Base-by-base conservation (phyloP, 2,113 vertebrate genomes). In the Haliaeetus leucogaster region DNA sequence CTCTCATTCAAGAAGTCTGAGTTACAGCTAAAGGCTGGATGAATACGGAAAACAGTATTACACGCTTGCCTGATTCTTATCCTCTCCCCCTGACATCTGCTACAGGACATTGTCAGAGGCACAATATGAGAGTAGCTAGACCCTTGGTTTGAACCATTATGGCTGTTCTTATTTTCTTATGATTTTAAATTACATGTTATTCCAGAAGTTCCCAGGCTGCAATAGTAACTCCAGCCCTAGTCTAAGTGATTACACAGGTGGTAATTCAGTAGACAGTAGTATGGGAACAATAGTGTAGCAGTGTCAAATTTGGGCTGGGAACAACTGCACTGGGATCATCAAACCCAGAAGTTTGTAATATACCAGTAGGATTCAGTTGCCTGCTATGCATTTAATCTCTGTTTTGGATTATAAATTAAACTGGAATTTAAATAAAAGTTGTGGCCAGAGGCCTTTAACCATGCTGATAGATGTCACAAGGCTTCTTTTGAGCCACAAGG, bases 181-280 rank as follows among this genome's bases (percentile, higher is more conserved):
- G 48, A 76, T 98, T 98, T 98, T 97, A 98, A 98, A 98, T 95
- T 96, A 73, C 78, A 77, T 76, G 78, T 90, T 97, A 98, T 98
- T 98, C 98, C 97, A 98, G 93, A 92, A 93, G 79, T 95, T 97
- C 92, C 87, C 88, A 86, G 78, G 53, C 80, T 87, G 86, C 81
- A 61, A n/a, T 13, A 68, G 78, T 65, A 89, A 86, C 90, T 90
- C 36, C 82, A 80, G 43, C 81, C 74, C 84, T 55, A 59, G 42
- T 29, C 67, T 90, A 95, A 93, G 91, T 84, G 92, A 93, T 96
- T 95, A 93, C 77, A 48, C 93, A 94, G 93, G 91, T 96, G 91
- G 86, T 81, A 40, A 40, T 90, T 89, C 82, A 84, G 66, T 56
- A 78, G 70, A 81, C 68, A 87, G 83, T 78, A 89, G 65, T 86